Evolutionary conservation across 2,888 invertebrate genomes (phyloP).

Genomic region (Drosophila emarginata): DNA sequence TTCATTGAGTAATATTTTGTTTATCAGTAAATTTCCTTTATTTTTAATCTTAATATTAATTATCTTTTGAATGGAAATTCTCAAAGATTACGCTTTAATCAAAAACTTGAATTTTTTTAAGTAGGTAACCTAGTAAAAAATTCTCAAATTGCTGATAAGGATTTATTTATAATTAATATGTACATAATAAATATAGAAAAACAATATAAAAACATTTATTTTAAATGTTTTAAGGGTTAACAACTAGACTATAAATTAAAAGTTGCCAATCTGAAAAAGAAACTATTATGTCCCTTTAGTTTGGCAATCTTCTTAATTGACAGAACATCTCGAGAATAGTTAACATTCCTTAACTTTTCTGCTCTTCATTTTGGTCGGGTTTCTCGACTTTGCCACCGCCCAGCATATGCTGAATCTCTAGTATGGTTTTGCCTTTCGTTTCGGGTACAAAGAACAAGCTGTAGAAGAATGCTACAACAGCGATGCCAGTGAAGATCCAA

Average conservation of each 20-base stretch:
- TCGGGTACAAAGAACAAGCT: constrained; percentile 85
- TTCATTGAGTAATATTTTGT: neutral
- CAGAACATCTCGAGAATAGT: neutral
- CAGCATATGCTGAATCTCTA: constrained; percentile 70
- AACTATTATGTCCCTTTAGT: neutral
- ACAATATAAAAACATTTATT: neutral
- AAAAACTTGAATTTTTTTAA: neutral
- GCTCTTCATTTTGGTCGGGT: neutral
- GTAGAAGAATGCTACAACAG: constrained; percentile 86
- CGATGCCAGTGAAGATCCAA: constrained; percentile 88
- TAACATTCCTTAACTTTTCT: neutral
- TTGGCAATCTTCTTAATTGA: neutral
- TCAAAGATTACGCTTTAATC: neutral
- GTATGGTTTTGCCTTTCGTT: constrained; percentile 82
- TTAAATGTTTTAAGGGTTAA: neutral
- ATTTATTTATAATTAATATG: neutral
- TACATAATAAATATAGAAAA: neutral
- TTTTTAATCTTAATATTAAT: neutral
- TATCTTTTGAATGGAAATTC: neutral
- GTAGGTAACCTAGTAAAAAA: neutral
- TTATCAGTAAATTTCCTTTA: neutral
- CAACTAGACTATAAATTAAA: neutral
- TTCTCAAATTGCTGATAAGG: neutral
- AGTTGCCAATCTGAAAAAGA: neutral
- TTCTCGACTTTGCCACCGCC: constrained; percentile 45